A percentile compares a stretch with the other conserved stretches of the same genome.
phyloP scores from a whole-genome alignment of 2,113 vertebrate genomes.

The Scomber colias region DNA sequence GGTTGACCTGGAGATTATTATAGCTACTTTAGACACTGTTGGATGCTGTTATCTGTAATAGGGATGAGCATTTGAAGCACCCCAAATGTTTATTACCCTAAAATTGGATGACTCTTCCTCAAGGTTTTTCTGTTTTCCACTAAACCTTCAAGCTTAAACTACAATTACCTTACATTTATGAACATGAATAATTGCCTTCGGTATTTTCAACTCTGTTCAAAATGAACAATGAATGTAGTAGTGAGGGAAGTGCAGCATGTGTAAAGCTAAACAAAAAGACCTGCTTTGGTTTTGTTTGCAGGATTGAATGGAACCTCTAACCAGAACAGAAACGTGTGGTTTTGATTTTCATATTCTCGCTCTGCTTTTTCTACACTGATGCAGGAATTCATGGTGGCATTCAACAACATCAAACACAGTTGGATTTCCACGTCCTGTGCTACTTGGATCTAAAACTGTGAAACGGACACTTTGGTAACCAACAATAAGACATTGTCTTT shows the following conservation, averaged over 20 bases:
- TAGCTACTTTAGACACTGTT: too few species aligned
- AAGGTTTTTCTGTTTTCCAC: too few species aligned
- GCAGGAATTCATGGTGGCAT: neutral
- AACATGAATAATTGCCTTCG: too few species aligned
- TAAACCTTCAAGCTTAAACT: too few species aligned
- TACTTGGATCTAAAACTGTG: neutral
- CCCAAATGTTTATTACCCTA: too few species aligned
- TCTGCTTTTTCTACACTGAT: neutral
- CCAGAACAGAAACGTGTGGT: neutral
- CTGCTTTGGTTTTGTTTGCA: neutral
- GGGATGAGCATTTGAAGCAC: too few species aligned
- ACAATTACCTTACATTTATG: too few species aligned
- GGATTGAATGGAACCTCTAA: neutral
- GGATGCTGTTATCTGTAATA: too few species aligned
- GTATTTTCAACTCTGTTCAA: neutral
- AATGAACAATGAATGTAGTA: too few species aligned
- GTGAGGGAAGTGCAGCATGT: too few species aligned
- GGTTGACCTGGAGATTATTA: too few species aligned
- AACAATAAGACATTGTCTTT: constrained; percentile 13
- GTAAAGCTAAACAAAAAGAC: neutral
- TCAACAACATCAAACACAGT: neutral
- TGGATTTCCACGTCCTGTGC: neutral
- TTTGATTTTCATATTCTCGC: neutral
- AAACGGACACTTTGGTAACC: neutral
- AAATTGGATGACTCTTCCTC: too few species aligned